Base-by-base conservation (phyloP, 2,888 invertebrate species). In the Venustoraphidia nigricollis region DNA sequence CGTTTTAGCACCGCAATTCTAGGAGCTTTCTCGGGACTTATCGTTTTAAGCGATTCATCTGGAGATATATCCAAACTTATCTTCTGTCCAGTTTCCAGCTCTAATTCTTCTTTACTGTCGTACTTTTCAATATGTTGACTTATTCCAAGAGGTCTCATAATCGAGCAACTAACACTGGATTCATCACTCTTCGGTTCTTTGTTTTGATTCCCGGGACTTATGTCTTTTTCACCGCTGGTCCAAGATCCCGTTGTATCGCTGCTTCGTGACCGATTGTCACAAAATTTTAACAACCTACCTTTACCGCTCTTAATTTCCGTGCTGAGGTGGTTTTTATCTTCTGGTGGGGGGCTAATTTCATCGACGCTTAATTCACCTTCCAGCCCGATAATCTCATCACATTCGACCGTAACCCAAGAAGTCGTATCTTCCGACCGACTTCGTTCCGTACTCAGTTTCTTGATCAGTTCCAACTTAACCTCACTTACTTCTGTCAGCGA, bases 221-320 rank as follows among this genome's bases (percentile, higher is more conserved):
- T 67, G 59, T 81, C 81, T 62, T 81, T 81, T 60, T 83, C 83
- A n/a, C 81, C 79, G 57, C 82, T 83, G 0, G 85, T 85, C 83
- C 84, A 86, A 0, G 86, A 86, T 36, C 67, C 68, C 5, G 77
- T 79, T 0, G 82, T 82, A 58, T 87, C 86, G 2, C 85, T 86
- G 57, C 86, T 86, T 54, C 79, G 72, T 1, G 86, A 86, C 51
- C 83, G 79, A 60, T 85, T 85, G 1, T 82, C 77, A 54, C 81
- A 83, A 27, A 81, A 64, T 59, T 83, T 81, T 4, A 79, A 64
- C 42, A 78, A 60, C 57, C 77, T 77, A 52, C 68, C 69, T 47
- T 64, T 67, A 10, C 17, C 40, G 2, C 39, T 17, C 9, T 36
- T 9, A 10, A 13, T 13, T 11, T 14, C 36, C 8, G 46, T 40